These are phyloP conservation scores for Apostichopus californicus DNA, from an alignment of 35 echinoderm and acorn worm species.

Conservation along the genomic window DNA sequence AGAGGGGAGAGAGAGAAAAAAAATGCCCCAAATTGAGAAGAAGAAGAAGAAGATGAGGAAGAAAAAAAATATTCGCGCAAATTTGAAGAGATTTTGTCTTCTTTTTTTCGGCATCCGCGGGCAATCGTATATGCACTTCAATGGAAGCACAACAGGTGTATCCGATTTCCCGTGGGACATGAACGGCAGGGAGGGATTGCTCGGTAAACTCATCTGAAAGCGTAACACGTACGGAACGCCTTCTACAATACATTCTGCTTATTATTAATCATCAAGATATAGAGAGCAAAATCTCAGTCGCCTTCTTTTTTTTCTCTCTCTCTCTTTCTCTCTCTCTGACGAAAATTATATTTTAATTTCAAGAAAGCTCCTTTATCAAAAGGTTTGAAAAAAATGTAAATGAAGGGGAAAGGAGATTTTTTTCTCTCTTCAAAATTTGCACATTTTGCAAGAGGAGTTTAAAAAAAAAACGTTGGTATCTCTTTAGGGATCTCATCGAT, in stretches of 20 bases:
- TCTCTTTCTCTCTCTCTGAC: neutral
- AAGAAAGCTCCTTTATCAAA: slow-evolving; percentile 21
- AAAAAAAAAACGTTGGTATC: neutral
- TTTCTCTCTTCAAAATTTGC: neutral
- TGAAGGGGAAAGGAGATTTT: neutral
- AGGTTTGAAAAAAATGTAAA: slow-evolving; percentile 5
- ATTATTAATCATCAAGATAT: neutral
- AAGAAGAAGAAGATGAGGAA: neutral
- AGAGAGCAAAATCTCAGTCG: neutral
- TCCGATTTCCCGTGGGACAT: slow-evolving; percentile 36
- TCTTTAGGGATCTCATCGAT: neutral
- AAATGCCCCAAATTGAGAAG: too few relatives aligned
- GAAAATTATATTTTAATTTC: slow-evolving; percentile 54
- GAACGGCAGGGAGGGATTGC: slow-evolving; percentile 6
- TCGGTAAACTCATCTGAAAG: slow-evolving; percentile 9
- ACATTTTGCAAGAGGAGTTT: neutral
- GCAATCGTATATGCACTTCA: slow-evolving; percentile 48
- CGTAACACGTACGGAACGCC: slow-evolving; percentile 43
- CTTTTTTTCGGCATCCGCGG: slow-evolving; percentile 36
- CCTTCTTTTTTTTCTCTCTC: neutral
- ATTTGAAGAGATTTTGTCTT: slow-evolving; percentile 6
- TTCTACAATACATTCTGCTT: neutral
- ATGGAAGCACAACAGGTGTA: slow-evolving; percentile 41
- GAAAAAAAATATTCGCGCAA: slow-evolving; percentile 29
- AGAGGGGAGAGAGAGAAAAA: too few relatives aligned